Conservation (phyloP, 2,888 invertebrate species). For the Andrena minutula region DNA sequence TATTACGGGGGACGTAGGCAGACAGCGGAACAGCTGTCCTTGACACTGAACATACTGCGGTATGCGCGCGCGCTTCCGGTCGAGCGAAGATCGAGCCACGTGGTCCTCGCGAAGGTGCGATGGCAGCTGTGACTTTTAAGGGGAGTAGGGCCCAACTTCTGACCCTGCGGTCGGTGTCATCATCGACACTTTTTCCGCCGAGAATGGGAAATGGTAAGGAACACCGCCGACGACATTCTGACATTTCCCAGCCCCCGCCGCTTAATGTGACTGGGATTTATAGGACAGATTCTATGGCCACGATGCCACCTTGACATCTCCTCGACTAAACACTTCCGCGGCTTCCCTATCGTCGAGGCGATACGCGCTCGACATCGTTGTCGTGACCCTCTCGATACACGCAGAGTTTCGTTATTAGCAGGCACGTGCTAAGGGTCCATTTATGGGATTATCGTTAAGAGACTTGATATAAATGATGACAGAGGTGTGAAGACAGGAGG, state of each 20-base stretch:
- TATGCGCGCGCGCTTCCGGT: constrained; percentile 65
- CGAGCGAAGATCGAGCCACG: constrained; percentile 57
- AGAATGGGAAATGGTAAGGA: constrained; percentile 39
- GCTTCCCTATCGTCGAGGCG: constrained; percentile 33
- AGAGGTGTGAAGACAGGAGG: no score
- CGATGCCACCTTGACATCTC: background rate
- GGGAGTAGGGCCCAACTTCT: constrained; percentile 34
- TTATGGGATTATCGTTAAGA: no score
- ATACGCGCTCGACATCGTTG: constrained; percentile 10
- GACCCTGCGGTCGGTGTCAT: constrained; percentile 40
- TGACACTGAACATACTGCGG: constrained; percentile 72
- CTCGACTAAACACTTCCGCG: constrained; percentile 16
- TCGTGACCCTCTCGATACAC: background rate
- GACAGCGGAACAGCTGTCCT: constrained; percentile 70
- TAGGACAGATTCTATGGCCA: constrained; percentile 17
- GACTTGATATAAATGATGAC: no score
- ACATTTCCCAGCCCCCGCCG: constrained; percentile 61
- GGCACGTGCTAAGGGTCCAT: no score
- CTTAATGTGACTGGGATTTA: constrained; percentile 61
- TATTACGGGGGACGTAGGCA: constrained; percentile 46
- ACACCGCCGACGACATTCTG: constrained; percentile 68
- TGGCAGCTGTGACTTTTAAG: constrained; percentile 66
- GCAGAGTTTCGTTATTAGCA: background rate
- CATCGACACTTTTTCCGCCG: constrained; percentile 56
- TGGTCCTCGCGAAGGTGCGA: constrained; percentile 56